Percentiles rank a stretch among this genome's conserved stretches.
Evolutionary conservation across 2,888 invertebrate species (phyloP).

Genomic region (Pyrrhosoma nymphula): DNA sequence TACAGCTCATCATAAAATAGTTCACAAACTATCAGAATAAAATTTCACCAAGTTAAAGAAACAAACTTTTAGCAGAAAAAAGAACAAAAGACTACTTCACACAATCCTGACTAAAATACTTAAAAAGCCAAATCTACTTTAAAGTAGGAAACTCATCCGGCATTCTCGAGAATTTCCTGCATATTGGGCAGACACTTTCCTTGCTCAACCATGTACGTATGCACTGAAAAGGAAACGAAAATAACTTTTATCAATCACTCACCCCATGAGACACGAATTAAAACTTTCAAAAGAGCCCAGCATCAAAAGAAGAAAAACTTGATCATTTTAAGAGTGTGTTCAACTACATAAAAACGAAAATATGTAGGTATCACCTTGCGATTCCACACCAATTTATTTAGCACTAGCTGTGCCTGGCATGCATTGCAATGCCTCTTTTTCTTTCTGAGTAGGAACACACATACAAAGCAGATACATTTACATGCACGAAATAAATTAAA

Average conservation of each 20-base stretch:
- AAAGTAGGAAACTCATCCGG: conserved; percentile 52
- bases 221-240: conserved; percentile 14
- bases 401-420: too few species aligned
- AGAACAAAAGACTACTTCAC: background rate
- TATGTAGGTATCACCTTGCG: too few species aligned
- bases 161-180: conserved; percentile 54
- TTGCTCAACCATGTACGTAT: conserved; percentile 41
- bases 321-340: too few species aligned
- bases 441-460: too few species aligned
- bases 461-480: too few species aligned
- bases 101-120: background rate
- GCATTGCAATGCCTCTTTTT: too few species aligned
- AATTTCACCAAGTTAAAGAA: background rate
- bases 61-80: too few species aligned
- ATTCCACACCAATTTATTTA: too few species aligned
- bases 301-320: too few species aligned
- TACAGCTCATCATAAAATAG: background rate
- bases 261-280: background rate
- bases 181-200: conserved; percentile 57
- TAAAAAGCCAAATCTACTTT: background rate
- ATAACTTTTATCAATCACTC: background rate
- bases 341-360: too few species aligned
- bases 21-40: background rate
- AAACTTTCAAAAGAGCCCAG: background rate
- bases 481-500: too few species aligned